These are phyloP conservation scores for Polyploca ridens DNA, from an alignment of 2,888 invertebrate species.

Conservation along the genomic window DNA sequence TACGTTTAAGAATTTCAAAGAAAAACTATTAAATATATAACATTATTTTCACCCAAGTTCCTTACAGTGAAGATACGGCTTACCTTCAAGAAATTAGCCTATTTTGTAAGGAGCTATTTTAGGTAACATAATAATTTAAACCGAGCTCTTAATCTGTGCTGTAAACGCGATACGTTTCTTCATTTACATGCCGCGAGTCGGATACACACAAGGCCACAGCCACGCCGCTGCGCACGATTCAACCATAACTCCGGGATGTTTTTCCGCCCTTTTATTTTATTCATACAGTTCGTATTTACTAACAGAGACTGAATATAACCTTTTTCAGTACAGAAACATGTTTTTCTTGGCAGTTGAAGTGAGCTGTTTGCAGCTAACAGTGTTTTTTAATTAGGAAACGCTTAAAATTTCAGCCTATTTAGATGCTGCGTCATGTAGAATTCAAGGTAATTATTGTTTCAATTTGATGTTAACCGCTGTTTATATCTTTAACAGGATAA, in stretches of 20 bases:
- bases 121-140: conserved; percentile 16
- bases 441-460: too few species aligned
- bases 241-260: conserved; percentile 44
- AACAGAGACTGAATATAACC: neutral
- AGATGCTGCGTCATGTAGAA: too few species aligned
- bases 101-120: conserved; percentile 2
- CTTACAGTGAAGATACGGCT: neutral
- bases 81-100: conserved; percentile 7
- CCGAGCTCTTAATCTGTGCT: conserved; percentile 38
- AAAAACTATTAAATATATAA: too few species aligned
- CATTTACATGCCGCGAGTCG: conserved; percentile 53
- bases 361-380: neutral
- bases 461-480: too few species aligned
- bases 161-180: conserved; percentile 55
- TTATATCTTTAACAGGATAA: too few species aligned
- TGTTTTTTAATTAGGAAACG: too few species aligned
- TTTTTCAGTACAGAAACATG: neutral
- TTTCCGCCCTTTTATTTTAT: conserved; percentile 44
- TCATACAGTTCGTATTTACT: conserved; percentile 33
- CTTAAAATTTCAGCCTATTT: too few species aligned
- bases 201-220: conserved; percentile 27
- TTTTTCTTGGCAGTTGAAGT: neutral
- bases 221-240: conserved; percentile 46
- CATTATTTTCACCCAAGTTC: neutral
- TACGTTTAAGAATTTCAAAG: too few species aligned